Conservation (phyloP, 1,140 invertebrate genomes). For the Rhynchophorus ferrugineus region DNA sequence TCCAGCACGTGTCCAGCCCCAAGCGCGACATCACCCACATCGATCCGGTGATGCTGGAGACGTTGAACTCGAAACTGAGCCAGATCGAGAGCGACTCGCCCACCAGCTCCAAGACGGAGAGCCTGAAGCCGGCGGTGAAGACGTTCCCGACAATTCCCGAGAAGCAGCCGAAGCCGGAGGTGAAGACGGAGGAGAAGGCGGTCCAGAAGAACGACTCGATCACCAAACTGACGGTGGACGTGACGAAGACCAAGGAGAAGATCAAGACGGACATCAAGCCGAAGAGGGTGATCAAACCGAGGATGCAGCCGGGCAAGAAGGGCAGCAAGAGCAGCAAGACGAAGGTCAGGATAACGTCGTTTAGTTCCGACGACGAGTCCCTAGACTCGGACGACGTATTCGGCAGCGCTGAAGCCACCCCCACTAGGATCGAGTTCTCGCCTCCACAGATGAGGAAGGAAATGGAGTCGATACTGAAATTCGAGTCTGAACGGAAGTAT, state of each 20-base stretch:
- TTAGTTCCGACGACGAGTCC: conserved; percentile 63
- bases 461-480: conserved; percentile 59
- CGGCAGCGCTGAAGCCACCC: conserved; percentile 60
- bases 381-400: conserved; percentile 65
- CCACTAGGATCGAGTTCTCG: conserved; percentile 58
- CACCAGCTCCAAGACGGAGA: conserved; percentile 59
- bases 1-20: conserved; percentile 55
- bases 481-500: conserved; percentile 60
- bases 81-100: conserved; percentile 65
- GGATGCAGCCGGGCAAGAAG: conserved; percentile 48
- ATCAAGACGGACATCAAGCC: conserved; percentile 42
- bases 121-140: conserved; percentile 50
- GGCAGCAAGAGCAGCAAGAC: conserved; percentile 48
- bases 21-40: conserved; percentile 60
- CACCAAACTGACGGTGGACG: conserved; percentile 21
- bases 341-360: conserved; percentile 61
- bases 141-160: conserved; percentile 40
- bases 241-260: conserved; percentile 42
- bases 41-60: conserved; percentile 56
- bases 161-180: conserved; percentile 38
- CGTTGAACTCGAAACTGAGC: conserved; percentile 61
- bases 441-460: conserved; percentile 62
- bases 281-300: conserved; percentile 47
- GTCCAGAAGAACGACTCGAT: conserved; percentile 22
- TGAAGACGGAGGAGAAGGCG: conserved; percentile 20